These are phyloP conservation scores for Amblyraja radiata DNA, from an alignment of 2,797 vertebrate species.

Conservation along the genomic window DNA sequence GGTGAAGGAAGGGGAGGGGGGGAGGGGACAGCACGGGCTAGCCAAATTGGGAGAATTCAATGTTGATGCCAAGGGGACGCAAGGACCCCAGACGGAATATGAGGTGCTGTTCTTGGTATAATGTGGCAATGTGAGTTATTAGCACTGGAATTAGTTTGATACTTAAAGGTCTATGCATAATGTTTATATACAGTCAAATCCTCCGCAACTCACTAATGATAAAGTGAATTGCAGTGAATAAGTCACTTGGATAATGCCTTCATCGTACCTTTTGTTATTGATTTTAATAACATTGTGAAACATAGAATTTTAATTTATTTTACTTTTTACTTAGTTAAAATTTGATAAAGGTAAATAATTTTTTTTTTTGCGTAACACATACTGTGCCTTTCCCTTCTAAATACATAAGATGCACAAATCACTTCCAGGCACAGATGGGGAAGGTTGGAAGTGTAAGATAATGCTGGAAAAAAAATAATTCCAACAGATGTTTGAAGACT, in stretches of 20 bases:
- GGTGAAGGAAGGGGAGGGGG: no score
- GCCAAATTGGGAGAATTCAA: no score
- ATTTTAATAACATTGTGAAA: background rate
- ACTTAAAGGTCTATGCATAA: background rate
- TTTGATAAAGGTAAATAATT: background rate
- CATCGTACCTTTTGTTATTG: background rate
- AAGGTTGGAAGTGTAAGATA: conserved; percentile 17
- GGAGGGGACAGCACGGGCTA: no score
- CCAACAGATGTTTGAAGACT: background rate
- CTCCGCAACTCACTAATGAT: background rate
- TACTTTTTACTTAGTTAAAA: background rate
- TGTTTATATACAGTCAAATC: background rate
- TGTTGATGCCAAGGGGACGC: no score
- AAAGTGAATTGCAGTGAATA: background rate
- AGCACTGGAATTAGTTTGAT: background rate
- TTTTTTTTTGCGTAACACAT: background rate
- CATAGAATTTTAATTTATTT: background rate
- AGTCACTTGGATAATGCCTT: background rate
- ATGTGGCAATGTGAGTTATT: background rate
- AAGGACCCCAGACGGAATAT: no score
- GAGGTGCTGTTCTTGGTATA: no score
- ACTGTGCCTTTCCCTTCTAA: background rate
- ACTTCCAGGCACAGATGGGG: conserved; percentile 1
- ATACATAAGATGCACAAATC: background rate
- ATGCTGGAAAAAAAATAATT: background rate